A percentile compares a stretch with the other conserved stretches of the same genome.
phyloP scores from a whole-genome alignment of 2,888 invertebrate genomes.

The Pemphredon lugubris region DNA sequence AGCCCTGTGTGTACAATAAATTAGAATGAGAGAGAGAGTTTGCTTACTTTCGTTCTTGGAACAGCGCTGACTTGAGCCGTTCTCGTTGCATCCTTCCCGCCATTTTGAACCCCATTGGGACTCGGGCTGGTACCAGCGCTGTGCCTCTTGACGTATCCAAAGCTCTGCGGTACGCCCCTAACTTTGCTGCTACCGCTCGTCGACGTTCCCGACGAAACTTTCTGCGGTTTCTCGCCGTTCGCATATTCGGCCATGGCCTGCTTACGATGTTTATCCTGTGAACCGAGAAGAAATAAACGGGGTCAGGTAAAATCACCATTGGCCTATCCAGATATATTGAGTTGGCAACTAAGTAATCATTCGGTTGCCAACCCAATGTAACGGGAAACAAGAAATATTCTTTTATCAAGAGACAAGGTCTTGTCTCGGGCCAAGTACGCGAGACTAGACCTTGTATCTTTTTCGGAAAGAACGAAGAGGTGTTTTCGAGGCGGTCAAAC shows the following conservation, averaged over 20 bases:
- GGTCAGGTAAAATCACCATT: too few species aligned
- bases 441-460: too few species aligned
- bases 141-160: slow-evolving; percentile 91
- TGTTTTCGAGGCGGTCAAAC: too few species aligned
- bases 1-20: too few species aligned
- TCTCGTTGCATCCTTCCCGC: slow-evolving; percentile 81
- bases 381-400: neutral
- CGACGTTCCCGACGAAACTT: slow-evolving; percentile 78
- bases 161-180: slow-evolving; percentile 89
- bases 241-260: slow-evolving; percentile 79
- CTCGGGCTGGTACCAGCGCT: slow-evolving; percentile 82
- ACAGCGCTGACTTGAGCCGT: slow-evolving; percentile 94
- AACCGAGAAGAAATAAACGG: neutral
- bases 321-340: too few species aligned
- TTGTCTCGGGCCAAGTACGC: too few species aligned
- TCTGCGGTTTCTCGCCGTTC: slow-evolving; percentile 77
- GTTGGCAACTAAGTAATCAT: too few species aligned
- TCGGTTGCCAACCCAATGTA: neutral
- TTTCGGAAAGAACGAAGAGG: too few species aligned
- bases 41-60: slow-evolving; percentile 89
- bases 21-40: too few species aligned
- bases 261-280: slow-evolving; percentile 77
- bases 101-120: slow-evolving; percentile 81
- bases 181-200: slow-evolving; percentile 85
- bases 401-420: too few species aligned